Base-by-base conservation (phyloP, 2,113 vertebrate genomes). In the Pogonocichla stellata region DNA sequence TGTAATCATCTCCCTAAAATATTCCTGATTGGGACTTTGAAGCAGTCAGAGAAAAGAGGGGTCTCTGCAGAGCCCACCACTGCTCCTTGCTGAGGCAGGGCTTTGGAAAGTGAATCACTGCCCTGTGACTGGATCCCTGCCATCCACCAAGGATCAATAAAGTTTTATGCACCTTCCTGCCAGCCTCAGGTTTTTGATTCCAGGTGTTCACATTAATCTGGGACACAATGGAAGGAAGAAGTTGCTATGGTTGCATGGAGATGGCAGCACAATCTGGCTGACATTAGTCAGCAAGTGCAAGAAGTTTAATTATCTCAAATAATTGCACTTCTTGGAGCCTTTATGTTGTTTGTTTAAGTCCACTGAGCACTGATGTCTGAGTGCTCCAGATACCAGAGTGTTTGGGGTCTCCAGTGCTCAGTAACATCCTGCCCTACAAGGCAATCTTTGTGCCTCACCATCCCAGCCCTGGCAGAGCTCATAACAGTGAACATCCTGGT, bases 141-240 rank as follows among this genome's bases (percentile, higher is more conserved):
- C 90, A 60, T 29, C 43, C 2, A 0, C 16, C 1, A 72, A 90
- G 75, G 69, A 92, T 92, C 93, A 78, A 88, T 92, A 84, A 95
- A 74, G 43, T 88, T 96, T 96, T 96, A 96, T 92, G 79, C 75
- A 74, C 88, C 92, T 64, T 60, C 70, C 65, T 88, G 1, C 90
- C 69, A 90, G 60, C 75, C 88, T 86, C 82, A 65, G 60, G 60
- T 71, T 94, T 93, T 78, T 80, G 85, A 61, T 80, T 94, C 90
- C 95, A 95, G 93, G 92, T 95, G 90, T 92, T 97, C 48, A 0
- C 86, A 95, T 95, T 90, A 94, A 94, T 94, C 90, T 96, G 86
- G 82, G 92, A 36, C 69, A 86, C 36, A 10, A 42, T 50, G 86
- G 82, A 96, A 96, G 92, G 61, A 42, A 54, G 85, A 90, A 94